Percentiles rank a stretch among this genome's conserved stretches.
phyloP scores from a whole-genome alignment of 2,113 vertebrate species.

The Choloepus hoffmanni region DNA sequence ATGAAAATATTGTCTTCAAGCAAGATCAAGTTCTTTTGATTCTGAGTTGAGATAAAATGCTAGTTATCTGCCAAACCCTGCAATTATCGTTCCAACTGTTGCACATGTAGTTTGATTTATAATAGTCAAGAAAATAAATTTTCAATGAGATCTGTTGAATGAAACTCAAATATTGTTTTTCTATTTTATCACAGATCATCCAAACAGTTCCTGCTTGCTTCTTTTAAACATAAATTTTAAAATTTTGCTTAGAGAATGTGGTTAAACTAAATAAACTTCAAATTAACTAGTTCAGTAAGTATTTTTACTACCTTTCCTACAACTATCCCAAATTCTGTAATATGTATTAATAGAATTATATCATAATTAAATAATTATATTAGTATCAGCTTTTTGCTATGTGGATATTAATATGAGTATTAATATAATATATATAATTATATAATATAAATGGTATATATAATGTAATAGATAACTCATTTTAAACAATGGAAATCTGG shows the following conservation, averaged over 20 bases:
- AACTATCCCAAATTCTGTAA: neutral
- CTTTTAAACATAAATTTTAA: neutral
- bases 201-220: neutral
- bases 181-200: neutral
- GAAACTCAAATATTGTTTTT: neutral
- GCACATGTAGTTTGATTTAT: neutral
- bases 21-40: neutral
- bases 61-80: neutral
- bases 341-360: neutral
- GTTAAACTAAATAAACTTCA: conserved; percentile 23
- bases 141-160: neutral
- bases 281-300: neutral
- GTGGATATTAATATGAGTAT: neutral
- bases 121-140: neutral
- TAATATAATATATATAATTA: neutral
- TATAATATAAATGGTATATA: neutral
- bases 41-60: neutral
- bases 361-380: neutral
- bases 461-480: neutral
- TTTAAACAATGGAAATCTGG: neutral
- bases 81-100: neutral
- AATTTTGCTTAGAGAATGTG: neutral
- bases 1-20: neutral
- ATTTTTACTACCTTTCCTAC: conserved; percentile 10
- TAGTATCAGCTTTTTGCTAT: neutral